Evolutionary conservation across 2,888 invertebrate genomes (phyloP).

Genomic region (Melieria crassipennis): DNA sequence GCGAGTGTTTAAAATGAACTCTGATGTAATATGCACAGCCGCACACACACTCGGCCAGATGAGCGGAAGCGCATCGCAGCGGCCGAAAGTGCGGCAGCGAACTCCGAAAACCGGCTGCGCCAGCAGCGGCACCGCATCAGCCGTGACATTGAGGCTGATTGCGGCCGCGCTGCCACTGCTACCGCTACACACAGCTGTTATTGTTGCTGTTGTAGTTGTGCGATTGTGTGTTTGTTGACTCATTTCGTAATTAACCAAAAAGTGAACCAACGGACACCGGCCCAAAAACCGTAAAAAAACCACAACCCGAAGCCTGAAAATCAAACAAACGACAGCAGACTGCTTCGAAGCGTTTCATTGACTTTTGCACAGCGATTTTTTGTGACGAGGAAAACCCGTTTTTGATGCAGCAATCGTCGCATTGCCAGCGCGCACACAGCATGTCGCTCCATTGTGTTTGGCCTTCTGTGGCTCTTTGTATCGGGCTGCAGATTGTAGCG

Average conservation of each 20-base stretch:
- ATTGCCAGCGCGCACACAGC: neutral
- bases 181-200: constrained; percentile 23
- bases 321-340: constrained; percentile 40
- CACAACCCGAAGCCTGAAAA: constrained; percentile 10
- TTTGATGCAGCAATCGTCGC: constrained; percentile 35
- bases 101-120: neutral
- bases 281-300: constrained; percentile 42
- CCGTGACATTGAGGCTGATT: constrained; percentile 53
- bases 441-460: neutral
- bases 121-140: constrained; percentile 13
- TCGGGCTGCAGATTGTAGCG: too few species aligned
- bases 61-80: neutral
- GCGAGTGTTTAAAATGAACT: constrained; percentile 19
- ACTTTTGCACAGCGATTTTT: constrained; percentile 41
- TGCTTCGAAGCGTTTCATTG: constrained; percentile 43
- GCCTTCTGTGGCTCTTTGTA: too few species aligned
- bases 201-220: too few species aligned
- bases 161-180: constrained; percentile 3
- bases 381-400: constrained; percentile 21
- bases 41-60: neutral
- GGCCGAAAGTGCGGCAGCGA: neutral
- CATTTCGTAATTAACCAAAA: neutral
- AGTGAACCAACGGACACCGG: constrained; percentile 46
- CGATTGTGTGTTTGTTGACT: too few species aligned
- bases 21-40: constrained; percentile 23